Conservation (phyloP, 2,888 invertebrate genomes). For the Beris morrisii region DNA sequence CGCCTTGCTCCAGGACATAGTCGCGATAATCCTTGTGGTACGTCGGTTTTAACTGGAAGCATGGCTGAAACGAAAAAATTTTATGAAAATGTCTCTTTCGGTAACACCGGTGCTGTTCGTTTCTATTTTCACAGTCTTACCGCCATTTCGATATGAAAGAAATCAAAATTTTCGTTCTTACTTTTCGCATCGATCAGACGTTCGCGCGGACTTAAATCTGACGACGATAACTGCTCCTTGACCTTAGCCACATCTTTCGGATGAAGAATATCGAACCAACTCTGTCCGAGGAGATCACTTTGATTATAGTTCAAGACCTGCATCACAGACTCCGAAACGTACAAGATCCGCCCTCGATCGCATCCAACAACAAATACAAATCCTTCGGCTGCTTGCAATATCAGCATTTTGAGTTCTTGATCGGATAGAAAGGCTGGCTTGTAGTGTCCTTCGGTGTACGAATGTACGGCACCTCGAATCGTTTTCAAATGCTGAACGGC, state of each 20-base stretch:
- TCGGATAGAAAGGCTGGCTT: constrained; percentile 83
- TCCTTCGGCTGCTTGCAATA: constrained; percentile 84
- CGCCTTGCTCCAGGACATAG: constrained; percentile 86
- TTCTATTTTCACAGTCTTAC: neutral
- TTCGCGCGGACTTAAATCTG: constrained; percentile 85
- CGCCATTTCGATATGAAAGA: neutral
- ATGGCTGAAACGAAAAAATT: constrained; percentile 65
- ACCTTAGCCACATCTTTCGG: constrained; percentile 94
- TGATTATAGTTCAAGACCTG: constrained; percentile 80
- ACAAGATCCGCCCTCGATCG: constrained; percentile 86
- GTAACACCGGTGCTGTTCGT: neutral
- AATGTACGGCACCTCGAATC: constrained; percentile 70
- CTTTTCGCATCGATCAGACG: constrained; percentile 91
- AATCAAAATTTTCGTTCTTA: constrained; percentile 56
- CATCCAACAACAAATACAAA: constrained; percentile 92
- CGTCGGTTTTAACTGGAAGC: constrained; percentile 85
- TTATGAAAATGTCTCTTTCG: neutral
- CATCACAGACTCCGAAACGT: constrained; percentile 86
- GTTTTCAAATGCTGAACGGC: constrained; percentile 90
- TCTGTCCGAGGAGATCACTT: constrained; percentile 86
- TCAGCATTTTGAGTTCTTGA: constrained; percentile 81
- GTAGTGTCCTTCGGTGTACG: constrained; percentile 74
- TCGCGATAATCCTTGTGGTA: constrained; percentile 74
- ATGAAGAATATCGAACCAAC: constrained; percentile 91
- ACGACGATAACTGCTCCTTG: constrained; percentile 90